Base-by-base conservation (phyloP, 2,888 invertebrate species). In the Beris morrisii region DNA sequence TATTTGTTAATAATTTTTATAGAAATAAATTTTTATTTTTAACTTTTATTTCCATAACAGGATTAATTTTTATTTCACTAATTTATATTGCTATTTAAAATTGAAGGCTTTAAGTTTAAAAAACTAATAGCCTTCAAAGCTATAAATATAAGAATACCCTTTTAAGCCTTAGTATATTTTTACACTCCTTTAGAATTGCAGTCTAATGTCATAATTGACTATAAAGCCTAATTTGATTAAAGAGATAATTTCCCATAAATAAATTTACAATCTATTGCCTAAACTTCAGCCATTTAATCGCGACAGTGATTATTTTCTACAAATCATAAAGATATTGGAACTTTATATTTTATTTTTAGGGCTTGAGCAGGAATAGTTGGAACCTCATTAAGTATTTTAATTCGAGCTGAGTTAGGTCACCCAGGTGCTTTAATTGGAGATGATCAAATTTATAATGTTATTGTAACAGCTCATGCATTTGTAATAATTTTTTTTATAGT, bases 401-500 rank as follows among this genome's bases (percentile, higher is more conserved):
- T 22, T 22, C 22, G 22, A 22, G 78, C 86, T 69, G 89, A 91
- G 84, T 81, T 91, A 82, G 85, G 87, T 28, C 85, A 82, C 13
- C 86, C 88, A 0, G 87, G 88, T 12, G 83, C 83, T 56, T 81
- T 89, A 79, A 85, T 91, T 83, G 86, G 85, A 9, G 86, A 89
- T 82, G 88, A 89, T 75, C 88, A 90, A 84, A 85, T 90, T 81
- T 90, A 90, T 84, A 91, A 52, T 32, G 85, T 87, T 69, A 85
- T 92, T 82, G 87, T 92, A 1, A 92, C 91, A 43, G 86, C 88
- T 7, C 91, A 92, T 83, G 91, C 90, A 64, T 89, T 92, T 81
- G 82, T 91, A 77, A 92, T 92, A 87, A 90, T 91, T 87, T 91
- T 91, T 82, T 90, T 89, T 82, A 86, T 89, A 82, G 86, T 87